phyloP scores from a whole-genome alignment of 2,888 invertebrate genomes.

The Synanthedon tipuliformis region DNA sequence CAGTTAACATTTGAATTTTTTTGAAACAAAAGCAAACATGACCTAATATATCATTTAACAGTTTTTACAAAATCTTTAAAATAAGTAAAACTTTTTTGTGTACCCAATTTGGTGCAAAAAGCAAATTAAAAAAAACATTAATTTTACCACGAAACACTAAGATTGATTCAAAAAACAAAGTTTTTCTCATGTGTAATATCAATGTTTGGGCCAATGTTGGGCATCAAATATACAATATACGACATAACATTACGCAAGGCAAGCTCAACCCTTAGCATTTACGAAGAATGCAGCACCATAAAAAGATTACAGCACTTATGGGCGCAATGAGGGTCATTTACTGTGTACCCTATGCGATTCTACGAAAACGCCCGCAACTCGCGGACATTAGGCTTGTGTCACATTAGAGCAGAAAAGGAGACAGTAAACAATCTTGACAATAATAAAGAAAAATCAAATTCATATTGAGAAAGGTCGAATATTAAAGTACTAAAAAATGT shows the following conservation, averaged over 20 bases:
- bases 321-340: conserved; percentile 6
- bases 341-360: background rate
- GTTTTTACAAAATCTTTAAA: no score
- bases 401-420: background rate
- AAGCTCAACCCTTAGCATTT: conserved; percentile 8
- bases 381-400: background rate
- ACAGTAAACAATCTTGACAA: background rate
- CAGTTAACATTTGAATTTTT: no score
- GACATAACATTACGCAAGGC: conserved; percentile 1
- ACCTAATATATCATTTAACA: no score
- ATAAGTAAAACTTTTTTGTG: no score
- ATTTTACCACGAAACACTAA: no score
- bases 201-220: background rate
- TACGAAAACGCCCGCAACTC: background rate
- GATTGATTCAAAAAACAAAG: no score
- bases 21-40: no score
- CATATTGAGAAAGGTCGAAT: no score
- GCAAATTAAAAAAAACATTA: no score
- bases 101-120: no score
- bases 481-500: no score
- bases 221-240: background rate
- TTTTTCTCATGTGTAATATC: no score
- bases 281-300: conserved; percentile 17
- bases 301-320: conserved; percentile 20
- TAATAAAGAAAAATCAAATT: background rate